Evolutionary conservation across 2,888 invertebrate species (phyloP).

Genomic region (Trachelus stipa): DNA sequence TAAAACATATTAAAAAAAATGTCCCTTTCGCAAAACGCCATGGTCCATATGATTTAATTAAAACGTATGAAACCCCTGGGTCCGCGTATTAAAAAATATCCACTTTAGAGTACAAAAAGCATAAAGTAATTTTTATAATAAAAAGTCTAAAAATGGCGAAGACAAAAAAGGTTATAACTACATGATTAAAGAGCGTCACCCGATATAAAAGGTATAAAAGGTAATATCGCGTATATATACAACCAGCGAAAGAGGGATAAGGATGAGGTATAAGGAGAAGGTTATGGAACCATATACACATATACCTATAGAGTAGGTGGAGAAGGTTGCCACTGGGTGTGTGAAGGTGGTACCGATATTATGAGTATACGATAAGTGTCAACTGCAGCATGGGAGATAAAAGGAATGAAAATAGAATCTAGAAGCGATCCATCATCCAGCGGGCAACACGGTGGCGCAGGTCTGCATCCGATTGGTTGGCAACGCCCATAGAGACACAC

Average conservation of each 20-base stretch:
- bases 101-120: background rate
- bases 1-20: background rate
- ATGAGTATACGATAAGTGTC: constrained; percentile 59
- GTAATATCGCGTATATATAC: background rate
- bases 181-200: background rate
- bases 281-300: background rate
- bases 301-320: background rate
- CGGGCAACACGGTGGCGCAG: constrained; percentile 49
- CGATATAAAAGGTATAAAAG: background rate
- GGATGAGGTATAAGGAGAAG: background rate
- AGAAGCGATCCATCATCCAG: constrained; percentile 64
- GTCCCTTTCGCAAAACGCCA: background rate
- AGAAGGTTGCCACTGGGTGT: constrained; percentile 26
- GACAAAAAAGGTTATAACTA: background rate
- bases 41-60: constrained; percentile 36
- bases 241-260: background rate
- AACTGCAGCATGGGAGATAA: constrained; percentile 65
- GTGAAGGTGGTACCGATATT: constrained; percentile 44
- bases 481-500: constrained; percentile 53
- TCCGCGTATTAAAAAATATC: background rate
- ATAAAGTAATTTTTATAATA: background rate
- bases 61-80: constrained; percentile 36
- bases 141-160: background rate
- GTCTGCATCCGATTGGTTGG: constrained; percentile 49
- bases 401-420: constrained; percentile 63